Conservation (phyloP, 2,797 vertebrate genomes). For the Alfaro cultratus region DNA sequence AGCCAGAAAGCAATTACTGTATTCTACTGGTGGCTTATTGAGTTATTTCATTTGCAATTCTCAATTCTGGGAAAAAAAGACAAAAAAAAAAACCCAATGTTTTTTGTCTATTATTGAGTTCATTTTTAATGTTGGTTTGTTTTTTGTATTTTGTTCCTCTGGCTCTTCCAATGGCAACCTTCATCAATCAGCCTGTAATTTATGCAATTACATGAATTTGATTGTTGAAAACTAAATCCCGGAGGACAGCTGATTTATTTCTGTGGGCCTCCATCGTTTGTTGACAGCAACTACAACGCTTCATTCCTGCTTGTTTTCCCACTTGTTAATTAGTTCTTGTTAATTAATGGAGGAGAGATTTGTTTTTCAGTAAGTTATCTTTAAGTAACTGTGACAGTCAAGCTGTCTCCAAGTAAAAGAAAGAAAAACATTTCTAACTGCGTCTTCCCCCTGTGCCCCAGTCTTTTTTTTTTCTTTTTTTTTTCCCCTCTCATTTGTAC, state of each 20-base stretch:
- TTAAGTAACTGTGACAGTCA: neutral
- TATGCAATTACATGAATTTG: neutral
- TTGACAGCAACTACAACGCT: neutral
- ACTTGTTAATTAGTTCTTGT: neutral
- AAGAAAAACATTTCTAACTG: slow-evolving; percentile 4
- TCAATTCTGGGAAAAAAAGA: slow-evolving; percentile 15
- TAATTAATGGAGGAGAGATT: neutral
- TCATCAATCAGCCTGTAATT: neutral
- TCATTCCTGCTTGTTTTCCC: neutral
- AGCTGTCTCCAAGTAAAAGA: neutral
- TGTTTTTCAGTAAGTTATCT: neutral
- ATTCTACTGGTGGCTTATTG: slow-evolving; percentile 21
- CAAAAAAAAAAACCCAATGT: neutral
- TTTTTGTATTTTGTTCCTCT: neutral
- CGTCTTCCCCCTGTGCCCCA: neutral
- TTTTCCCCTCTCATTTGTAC: neutral
- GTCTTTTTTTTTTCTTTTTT: slow-evolving; percentile 12
- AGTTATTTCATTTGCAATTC: slow-evolving; percentile 41
- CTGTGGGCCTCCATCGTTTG: neutral
- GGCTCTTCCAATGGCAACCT: slow-evolving; percentile 3
- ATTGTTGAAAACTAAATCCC: neutral
- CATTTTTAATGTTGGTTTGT: neutral
- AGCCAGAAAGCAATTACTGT: slow-evolving; percentile 35
- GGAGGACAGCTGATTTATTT: neutral
- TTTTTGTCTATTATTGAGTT: slow-evolving; percentile 18